Conservation (phyloP, 2,888 invertebrate genomes). For the Nomada hirtipes region DNA sequence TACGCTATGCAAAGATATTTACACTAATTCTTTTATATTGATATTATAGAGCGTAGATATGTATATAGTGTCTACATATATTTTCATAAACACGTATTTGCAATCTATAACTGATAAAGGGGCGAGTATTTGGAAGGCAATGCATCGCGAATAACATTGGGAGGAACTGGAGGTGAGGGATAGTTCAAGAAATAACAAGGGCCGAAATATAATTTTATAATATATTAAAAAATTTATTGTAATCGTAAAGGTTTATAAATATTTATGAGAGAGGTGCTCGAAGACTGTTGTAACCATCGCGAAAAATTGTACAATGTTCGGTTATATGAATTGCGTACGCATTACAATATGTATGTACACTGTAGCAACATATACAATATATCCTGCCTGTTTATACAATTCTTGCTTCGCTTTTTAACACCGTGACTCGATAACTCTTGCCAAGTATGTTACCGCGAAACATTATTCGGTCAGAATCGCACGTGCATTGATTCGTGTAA, state of each 20-base stretch:
- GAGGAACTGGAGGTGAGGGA: no score
- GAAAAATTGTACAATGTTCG: not conserved
- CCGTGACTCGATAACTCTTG: not conserved
- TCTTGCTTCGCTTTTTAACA: not conserved
- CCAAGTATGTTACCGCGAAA: no score
- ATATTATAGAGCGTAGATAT: not conserved
- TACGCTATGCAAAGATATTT: no score
- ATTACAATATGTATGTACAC: not conserved
- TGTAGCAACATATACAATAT: conserved; percentile 3
- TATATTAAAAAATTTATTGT: not conserved
- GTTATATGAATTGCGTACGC: not conserved
- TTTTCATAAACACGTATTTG: not conserved
- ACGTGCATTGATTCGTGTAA: not conserved
- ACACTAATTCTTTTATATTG: not conserved
- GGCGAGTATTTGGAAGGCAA: not conserved
- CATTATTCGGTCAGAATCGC: not conserved
- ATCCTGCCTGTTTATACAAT: not conserved
- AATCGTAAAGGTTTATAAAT: not conserved
- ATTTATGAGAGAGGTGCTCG: not conserved
- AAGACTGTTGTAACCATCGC: not conserved
- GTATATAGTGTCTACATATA: not conserved
- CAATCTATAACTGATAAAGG: not conserved
- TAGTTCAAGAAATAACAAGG: not conserved
- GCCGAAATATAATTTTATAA: not conserved
- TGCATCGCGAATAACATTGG: not conserved